These are phyloP conservation scores for Dicranocentrus wangi DNA, from an alignment of 2,888 invertebrate genomes.

Conservation along the genomic window DNA sequence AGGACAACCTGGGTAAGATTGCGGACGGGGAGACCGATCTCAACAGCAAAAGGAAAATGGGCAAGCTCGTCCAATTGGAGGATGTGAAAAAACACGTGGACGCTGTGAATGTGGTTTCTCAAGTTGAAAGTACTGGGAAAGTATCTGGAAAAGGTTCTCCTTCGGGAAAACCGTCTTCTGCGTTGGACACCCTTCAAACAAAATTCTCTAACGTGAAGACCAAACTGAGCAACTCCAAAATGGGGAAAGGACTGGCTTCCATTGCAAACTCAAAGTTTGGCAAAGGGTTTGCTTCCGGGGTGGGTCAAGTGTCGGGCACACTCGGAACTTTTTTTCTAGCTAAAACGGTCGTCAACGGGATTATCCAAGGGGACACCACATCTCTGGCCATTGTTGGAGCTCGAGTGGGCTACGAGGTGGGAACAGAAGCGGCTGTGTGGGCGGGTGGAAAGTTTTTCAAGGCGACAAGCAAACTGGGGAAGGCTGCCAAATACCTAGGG, in stretches of 20 bases:
- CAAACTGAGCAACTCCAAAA: neutral
- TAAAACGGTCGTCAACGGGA: constrained; percentile 29
- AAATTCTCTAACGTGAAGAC: neutral
- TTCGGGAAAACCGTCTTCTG: neutral
- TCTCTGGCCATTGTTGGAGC: constrained; percentile 47
- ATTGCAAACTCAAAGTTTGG: neutral
- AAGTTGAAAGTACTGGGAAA: neutral
- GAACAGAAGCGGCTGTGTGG: neutral
- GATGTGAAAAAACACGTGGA: neutral
- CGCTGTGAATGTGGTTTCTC: neutral
- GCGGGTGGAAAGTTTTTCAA: neutral
- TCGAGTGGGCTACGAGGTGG: constrained; percentile 37
- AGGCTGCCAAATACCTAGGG: neutral
- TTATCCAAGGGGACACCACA: constrained; percentile 45
- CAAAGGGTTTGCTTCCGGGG: neutral
- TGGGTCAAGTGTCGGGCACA: neutral
- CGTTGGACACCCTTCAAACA: neutral
- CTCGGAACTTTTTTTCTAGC: constrained; percentile 39
- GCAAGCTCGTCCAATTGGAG: neutral
- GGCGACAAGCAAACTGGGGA: constrained; percentile 30
- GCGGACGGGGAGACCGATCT: neutral
- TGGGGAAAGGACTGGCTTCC: too few species aligned
- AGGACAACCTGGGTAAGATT: constrained; percentile 1
- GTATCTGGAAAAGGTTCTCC: constrained; percentile 1
- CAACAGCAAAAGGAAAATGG: neutral